These are phyloP conservation scores for Oikopleura dioica DNA, from an alignment of 23 tunicate genomes.

Conservation along the genomic window DNA sequence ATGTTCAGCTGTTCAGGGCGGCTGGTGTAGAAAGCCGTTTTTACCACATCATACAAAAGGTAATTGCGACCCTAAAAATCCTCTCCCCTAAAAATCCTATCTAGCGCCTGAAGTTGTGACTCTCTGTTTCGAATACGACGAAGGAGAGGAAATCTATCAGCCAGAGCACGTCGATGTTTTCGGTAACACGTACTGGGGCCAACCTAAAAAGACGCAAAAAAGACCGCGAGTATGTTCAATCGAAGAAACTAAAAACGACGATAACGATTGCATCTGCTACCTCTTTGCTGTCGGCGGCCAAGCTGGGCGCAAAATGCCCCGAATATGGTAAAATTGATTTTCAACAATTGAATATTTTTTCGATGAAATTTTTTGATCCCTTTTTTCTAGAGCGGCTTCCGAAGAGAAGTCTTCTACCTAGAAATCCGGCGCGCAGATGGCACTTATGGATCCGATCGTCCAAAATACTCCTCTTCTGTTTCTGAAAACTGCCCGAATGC, in stretches of 20 bases:
- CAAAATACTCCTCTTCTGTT: not conserved
- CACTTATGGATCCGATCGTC: not conserved
- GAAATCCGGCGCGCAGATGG: slow-evolving; percentile 7
- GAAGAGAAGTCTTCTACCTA: not conserved
- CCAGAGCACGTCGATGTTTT: not conserved
- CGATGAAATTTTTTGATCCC: no score
- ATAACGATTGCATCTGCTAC: not conserved
- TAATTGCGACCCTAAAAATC: no score
- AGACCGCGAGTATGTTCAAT: not conserved
- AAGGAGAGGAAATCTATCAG: not conserved
- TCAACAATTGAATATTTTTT: no score
- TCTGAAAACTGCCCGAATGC: not conserved
- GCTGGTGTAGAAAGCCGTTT: not conserved
- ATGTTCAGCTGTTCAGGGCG: slow-evolving; percentile 2
- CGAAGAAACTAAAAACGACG: not conserved
- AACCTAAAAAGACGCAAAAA: not conserved
- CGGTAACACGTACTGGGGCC: not conserved
- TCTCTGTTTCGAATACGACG: no score
- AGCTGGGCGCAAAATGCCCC: not conserved
- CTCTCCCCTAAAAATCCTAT: no score
- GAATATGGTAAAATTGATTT: not conserved
- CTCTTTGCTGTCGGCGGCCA: slow-evolving; percentile 1
- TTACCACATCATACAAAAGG: not conserved
- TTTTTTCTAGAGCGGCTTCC: no score
- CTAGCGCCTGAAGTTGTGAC: no score